Base-by-base conservation (phyloP, 2,888 invertebrate genomes). In the Drosophila bunnanda region DNA sequence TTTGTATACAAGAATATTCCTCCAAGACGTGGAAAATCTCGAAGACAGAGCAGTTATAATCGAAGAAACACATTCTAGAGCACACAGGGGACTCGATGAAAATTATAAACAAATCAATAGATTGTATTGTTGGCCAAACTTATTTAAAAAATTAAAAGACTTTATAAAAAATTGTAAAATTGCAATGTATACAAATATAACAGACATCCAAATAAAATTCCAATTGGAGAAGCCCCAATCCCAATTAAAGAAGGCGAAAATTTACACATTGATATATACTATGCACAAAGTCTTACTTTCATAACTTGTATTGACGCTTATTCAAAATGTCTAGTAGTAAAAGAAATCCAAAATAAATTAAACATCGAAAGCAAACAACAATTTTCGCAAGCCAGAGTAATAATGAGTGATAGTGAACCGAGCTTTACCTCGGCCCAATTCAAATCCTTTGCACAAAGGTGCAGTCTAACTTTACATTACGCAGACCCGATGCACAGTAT, bases 381-480 rank as follows among this genome's bases (percentile, higher is more conserved):
- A 8, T 32, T 10, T 32, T 10, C 32, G 0, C 32, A 32, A 10
- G 32, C 32, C 12, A 32, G 10, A 32, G 32, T 32, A 32, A 32
- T 32, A 3, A 39, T 54, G 28, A 54, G 10, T 2, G 54, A 54
- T 39, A 54, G 28, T 10, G 28, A 54, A 54, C 54, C 54, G 5
- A 54, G 54, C 2, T 54, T 54, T n/a, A 53, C 38, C 4, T 54
- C 54, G 15, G 15, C 54, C 4, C 39, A 55, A 43, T 43, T 55
- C 15, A 55, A 55, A 55, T 55, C 56, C 0, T n/a, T n/a, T n/a
- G n/a, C n/a, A n/a, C n/a, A n/a, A n/a, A n/a, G n/a, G n/a, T n/a
- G n/a, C n/a, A n/a, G 32, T 56, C 6, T 56, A 32, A n/a, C 9
- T 30, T 22, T 56, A 43, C 17, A 28, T 22, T 56, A 9, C 7